Conservation (phyloP, 2,113 vertebrate species). For the Corythornis madagascariensis region DNA sequence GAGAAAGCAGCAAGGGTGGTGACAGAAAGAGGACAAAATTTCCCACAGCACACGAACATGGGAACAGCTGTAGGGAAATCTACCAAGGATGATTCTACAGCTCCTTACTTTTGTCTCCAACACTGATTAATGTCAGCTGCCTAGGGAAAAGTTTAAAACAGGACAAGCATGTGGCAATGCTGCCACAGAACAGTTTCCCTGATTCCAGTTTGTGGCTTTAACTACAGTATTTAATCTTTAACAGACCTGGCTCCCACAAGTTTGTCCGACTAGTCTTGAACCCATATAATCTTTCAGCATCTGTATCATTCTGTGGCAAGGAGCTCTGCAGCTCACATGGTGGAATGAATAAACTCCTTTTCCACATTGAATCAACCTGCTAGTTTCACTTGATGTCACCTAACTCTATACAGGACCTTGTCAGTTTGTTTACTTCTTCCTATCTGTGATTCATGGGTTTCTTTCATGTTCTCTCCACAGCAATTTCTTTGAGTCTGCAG, state of each 20-base stretch:
- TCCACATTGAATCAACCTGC: background rate
- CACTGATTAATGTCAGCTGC: background rate
- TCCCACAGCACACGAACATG: background rate
- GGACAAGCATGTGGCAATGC: background rate
- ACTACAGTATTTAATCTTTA: background rate
- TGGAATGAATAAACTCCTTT: background rate
- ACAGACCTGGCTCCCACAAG: background rate
- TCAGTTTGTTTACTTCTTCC: background rate
- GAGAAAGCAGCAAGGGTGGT: background rate
- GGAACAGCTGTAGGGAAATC: background rate
- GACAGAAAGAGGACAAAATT: background rate
- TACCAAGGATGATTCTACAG: background rate
- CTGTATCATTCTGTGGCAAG: background rate
- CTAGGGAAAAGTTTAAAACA: slow-evolving; percentile 3
- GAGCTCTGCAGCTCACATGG: background rate
- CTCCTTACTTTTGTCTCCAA: background rate
- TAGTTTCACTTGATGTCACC: background rate
- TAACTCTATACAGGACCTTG: background rate
- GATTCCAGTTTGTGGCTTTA: background rate
- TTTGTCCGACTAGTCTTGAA: background rate
- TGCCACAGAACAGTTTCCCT: background rate
- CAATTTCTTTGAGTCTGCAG: background rate
- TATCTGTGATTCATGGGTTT: background rate
- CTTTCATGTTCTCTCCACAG: background rate
- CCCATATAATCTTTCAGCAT: background rate